Conservation (phyloP, 1,140 invertebrate species). For the Dryas iulia region DNA sequence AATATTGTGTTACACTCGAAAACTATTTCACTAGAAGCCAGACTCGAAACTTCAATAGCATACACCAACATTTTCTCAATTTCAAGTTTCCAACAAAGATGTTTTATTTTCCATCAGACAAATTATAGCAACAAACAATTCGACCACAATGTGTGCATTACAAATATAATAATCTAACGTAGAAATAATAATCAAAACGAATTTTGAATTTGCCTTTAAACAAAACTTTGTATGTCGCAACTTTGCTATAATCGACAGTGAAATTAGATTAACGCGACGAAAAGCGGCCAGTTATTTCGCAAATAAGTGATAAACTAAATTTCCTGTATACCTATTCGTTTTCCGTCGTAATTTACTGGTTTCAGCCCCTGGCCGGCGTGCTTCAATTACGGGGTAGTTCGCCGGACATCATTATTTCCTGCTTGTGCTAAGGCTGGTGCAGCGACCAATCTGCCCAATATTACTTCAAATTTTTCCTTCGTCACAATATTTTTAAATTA, state of each 20-base stretch:
- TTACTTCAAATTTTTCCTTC: slow-evolving; percentile 15
- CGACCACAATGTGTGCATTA: background rate
- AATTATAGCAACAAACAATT: slow-evolving; percentile 66
- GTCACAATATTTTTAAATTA: background rate
- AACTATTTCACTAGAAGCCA: slow-evolving; percentile 48
- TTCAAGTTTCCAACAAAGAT: slow-evolving; percentile 70
- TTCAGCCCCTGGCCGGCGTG: slow-evolving; percentile 45
- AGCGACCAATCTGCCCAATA: background rate
- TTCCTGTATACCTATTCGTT: slow-evolving; percentile 53
- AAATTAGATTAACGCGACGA: background rate
- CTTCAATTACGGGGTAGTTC: slow-evolving; percentile 52
- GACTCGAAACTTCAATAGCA: slow-evolving; percentile 50
- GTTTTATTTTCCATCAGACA: slow-evolving; percentile 71
- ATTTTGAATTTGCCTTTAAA: background rate
- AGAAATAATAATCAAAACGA: background rate
- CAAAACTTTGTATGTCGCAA: background rate
- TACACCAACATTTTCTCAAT: slow-evolving; percentile 63
- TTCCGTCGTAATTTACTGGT: slow-evolving; percentile 54
- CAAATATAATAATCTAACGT: background rate
- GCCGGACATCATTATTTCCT: slow-evolving; percentile 67
- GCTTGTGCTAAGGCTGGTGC: slow-evolving; percentile 27
- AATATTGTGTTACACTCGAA: slow-evolving; percentile 43
- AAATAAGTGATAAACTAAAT: slow-evolving; percentile 46
- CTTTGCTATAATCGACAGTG: background rate
- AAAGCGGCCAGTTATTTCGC: slow-evolving; percentile 27